phyloP scores from a whole-genome alignment of 2,888 invertebrate genomes.

The Cosmia pyralina region DNA sequence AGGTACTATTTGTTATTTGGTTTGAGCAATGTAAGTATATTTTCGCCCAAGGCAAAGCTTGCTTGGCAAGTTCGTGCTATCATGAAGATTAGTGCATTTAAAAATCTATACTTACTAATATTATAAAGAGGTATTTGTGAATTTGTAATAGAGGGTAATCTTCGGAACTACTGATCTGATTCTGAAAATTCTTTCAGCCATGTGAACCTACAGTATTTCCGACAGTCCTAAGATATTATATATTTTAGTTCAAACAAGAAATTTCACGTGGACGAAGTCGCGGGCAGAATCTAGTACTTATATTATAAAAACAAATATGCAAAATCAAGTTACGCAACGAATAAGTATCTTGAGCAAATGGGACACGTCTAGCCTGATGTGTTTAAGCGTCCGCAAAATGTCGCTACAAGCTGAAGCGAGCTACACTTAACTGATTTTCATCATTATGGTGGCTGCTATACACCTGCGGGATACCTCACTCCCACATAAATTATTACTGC shows the following conservation, averaged over 20 bases:
- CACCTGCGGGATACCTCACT: constrained; percentile 22
- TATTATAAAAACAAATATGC: neutral
- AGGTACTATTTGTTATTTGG: neutral
- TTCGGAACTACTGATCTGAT: too few species aligned
- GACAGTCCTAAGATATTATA: too few species aligned
- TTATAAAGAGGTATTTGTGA: too few species aligned
- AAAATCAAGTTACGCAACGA: constrained; percentile 9
- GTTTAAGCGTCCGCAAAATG: constrained; percentile 69
- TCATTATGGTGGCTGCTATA: constrained; percentile 67
- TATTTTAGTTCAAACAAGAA: too few species aligned
- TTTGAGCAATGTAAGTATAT: neutral
- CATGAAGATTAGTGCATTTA: neutral
- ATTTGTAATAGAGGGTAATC: too few species aligned
- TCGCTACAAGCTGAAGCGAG: constrained; percentile 69
- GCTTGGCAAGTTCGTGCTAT: neutral
- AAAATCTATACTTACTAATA: neutral
- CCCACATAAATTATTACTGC: constrained; percentile 35
- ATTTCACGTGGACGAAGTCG: neutral
- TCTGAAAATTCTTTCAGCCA: too few species aligned
- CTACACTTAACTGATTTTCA: constrained; percentile 75
- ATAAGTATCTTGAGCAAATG: constrained; percentile 48
- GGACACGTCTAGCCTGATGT: constrained; percentile 57
- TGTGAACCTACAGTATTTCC: too few species aligned
- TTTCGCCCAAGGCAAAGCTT: neutral
- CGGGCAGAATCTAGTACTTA: neutral